Base-by-base conservation (phyloP, 2,797 vertebrate genomes). In the Echiichthys vipera region DNA sequence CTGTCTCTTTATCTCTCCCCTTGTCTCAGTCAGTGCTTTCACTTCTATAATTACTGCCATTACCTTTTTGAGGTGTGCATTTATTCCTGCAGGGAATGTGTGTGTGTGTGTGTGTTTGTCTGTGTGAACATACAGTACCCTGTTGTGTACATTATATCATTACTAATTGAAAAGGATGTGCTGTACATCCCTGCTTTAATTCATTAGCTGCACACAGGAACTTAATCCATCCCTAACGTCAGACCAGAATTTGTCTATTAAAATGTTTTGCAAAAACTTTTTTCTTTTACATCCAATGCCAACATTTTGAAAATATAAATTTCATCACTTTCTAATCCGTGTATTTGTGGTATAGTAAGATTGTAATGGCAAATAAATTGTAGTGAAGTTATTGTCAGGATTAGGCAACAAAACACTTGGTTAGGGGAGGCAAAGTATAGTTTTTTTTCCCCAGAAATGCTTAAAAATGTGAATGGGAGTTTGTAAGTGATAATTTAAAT, bases 1-100 rank as follows among this genome's bases (percentile, higher is more conserved):
- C 15, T 57, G 29, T 63, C 45, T 64, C 65, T 59, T 50, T 24
- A 29, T 50, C 56, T 59, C 17, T 43, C 14, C 32, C 20, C 37
- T 64, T 22, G 5, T 51, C 29, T 76, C 36, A 22, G 22, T 58
- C 54, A 45, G 27, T n/a, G 46, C 46, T 56, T 62, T 74, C 45
- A 56, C 58, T 68, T 51, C 40, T 54, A 47, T 80, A 74, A 81
- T 79, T 71, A 61, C 65, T 54, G 30, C 25, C 63, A 76, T 55
- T 66, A 73, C 49, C 24, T 76, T 18, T 46, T 18, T 46, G 59
- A 53, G 22, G 62, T 65, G 50, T 50, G 36, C 46, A 71, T 81
- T 58, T 65, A 45, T 71, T 74, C 50, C 43, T 77, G 22, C 29
- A 55, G 39, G 63, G 42, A 67, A 67, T 37, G 18, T 25, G 42